Percentiles rank a stretch among this genome's conserved stretches.
These are phyloP conservation scores for Cordilura impudica DNA, from an alignment of 2,888 invertebrate genomes.

Conservation along the genomic window DNA sequence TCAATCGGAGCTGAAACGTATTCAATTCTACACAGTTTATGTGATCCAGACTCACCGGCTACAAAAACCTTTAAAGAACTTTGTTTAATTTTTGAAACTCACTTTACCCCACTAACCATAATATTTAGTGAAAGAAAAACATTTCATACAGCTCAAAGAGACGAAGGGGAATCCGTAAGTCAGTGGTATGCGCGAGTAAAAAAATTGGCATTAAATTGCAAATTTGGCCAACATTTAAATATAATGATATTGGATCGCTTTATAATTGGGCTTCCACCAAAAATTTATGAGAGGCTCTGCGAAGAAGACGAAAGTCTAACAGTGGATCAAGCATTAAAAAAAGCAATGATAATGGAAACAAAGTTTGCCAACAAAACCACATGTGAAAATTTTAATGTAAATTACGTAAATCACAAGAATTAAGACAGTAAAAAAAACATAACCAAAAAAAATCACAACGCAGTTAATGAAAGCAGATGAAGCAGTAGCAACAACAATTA, in stretches of 20 bases:
- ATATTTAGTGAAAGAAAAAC: too few species aligned
- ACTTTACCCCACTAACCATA: too few species aligned
- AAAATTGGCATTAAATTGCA: too few species aligned
- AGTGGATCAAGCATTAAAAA: not conserved
- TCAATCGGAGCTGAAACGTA: too few species aligned
- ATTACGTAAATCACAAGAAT: conserved; percentile 19
- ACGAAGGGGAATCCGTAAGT: not conserved
- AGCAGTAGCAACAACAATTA: not conserved
- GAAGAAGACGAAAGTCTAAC: conserved; percentile 15
- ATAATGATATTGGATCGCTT: conserved; percentile 9
- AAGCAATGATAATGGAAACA: conserved; percentile 36
- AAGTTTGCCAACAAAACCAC: conserved; percentile 7
- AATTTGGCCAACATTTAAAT: conserved; percentile 13
- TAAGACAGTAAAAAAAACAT: not conserved
- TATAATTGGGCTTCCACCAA: conserved; percentile 5
- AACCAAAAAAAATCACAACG: not conserved
- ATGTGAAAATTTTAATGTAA: not conserved
- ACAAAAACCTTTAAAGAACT: too few species aligned
- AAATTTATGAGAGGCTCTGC: conserved; percentile 27
- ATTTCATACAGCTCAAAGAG: not conserved
- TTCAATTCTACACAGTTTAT: too few species aligned
- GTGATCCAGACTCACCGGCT: too few species aligned
- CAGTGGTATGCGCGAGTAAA: conserved; percentile 16
- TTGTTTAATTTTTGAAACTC: too few species aligned
- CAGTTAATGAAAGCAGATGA: not conserved